Conservation (phyloP, 2,113 vertebrate species). For the Mesitornis unicolor region DNA sequence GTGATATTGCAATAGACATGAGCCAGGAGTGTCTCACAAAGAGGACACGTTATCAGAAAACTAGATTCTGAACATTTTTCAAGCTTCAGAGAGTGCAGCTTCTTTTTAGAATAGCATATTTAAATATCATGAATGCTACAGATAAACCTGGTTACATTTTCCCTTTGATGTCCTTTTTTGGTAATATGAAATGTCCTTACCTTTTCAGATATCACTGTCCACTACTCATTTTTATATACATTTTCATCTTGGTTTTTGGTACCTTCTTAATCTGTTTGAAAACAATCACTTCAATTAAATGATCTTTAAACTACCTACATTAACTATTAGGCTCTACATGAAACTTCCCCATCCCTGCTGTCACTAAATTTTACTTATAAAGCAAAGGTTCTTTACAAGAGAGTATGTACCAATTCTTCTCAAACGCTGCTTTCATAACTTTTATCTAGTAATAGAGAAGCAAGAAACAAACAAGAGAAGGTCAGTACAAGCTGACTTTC, state of each 20-base stretch:
- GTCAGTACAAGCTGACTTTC: background rate
- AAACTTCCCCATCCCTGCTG: background rate
- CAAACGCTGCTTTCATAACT: background rate
- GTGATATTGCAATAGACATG: constrained; percentile 50
- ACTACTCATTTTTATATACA: constrained; percentile 12
- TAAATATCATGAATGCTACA: constrained; percentile 39
- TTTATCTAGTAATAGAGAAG: constrained; percentile 17
- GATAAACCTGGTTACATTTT: constrained; percentile 54
- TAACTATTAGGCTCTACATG: constrained; percentile 52
- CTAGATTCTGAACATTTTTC: constrained; percentile 34
- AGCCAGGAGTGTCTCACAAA: constrained; percentile 57
- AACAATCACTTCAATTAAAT: constrained; percentile 36
- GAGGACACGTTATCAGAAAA: constrained; percentile 44
- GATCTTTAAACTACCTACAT: constrained; percentile 49
- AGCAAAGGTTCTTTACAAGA: constrained; percentile 49
- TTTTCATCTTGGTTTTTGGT: constrained; percentile 60
- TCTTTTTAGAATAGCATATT: constrained; percentile 18
- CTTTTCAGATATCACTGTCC: constrained; percentile 6
- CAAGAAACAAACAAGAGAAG: background rate
- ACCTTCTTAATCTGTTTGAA: constrained; percentile 53
- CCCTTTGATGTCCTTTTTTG: constrained; percentile 59
- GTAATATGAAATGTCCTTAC: constrained; percentile 38
- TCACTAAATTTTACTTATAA: constrained; percentile 43
- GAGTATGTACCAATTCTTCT: background rate
- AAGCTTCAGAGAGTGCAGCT: constrained; percentile 49